phyloP scores from a whole-genome alignment of 2,113 vertebrate genomes.

The Bubo scandiacus region DNA sequence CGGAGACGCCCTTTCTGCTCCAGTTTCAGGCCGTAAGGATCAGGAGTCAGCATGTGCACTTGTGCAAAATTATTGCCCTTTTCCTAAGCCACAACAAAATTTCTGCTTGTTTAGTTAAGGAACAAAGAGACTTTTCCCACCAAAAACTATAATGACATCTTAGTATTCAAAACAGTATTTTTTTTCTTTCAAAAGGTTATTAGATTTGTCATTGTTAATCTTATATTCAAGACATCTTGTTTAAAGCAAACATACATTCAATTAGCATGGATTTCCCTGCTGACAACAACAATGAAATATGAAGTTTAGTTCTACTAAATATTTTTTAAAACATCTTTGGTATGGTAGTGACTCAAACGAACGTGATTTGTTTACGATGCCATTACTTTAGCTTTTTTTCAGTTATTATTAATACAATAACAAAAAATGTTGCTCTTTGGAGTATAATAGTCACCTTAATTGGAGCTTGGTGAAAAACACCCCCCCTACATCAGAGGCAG shows the following conservation, averaged over 20 bases:
- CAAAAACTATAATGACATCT: fast-evolving
- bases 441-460: not conserved
- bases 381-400: not conserved
- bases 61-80: fast-evolving
- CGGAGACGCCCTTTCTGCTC: not conserved
- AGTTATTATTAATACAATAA: not conserved
- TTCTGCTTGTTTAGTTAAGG: not conserved
- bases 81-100: not conserved
- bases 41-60: fast-evolving
- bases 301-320: not conserved
- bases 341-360: not conserved
- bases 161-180: not conserved
- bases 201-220: not conserved
- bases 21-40: fast-evolving
- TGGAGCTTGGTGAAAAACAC: not conserved
- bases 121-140: too few relatives aligned
- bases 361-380: not conserved
- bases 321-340: not conserved
- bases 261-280: not conserved
- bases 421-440: not conserved
- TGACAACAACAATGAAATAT: not conserved
- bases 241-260: not conserved
- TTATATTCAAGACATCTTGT: too few relatives aligned
- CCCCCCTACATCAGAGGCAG: not conserved
- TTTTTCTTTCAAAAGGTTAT: not conserved